These are phyloP conservation scores for Astropecten irregularis DNA, from an alignment of 53 echinoderm and acorn worm species.

Conservation along the genomic window DNA sequence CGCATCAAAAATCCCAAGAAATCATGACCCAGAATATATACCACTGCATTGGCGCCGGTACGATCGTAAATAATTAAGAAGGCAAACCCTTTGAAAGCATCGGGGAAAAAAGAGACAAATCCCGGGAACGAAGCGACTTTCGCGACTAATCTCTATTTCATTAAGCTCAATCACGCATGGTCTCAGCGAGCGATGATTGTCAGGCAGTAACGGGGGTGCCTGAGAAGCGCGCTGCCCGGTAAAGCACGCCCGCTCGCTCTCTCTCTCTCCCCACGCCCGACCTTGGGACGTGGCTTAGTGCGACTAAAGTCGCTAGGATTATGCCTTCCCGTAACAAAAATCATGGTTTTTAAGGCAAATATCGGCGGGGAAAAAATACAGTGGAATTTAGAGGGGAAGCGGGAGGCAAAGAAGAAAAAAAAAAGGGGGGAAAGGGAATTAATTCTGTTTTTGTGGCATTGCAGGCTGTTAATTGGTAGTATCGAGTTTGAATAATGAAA, in stretches of 20 bases:
- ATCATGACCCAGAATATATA: background rate
- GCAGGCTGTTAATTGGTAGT: conserved; percentile 31
- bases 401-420: conserved; percentile 17
- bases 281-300: conserved; percentile 45
- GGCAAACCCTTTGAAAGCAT: conserved; percentile 45
- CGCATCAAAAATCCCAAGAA: conserved; percentile 1
- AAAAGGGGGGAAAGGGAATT: conserved; percentile 25
- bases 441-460: conserved; percentile 32
- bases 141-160: conserved; percentile 32
- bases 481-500: conserved; percentile 8
- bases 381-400: background rate
- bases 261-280: conserved; percentile 21
- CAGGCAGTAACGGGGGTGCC: background rate
- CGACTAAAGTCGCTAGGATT: conserved; percentile 46
- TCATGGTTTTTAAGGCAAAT: conserved; percentile 43
- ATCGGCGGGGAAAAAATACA: background rate
- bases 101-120: conserved; percentile 21
- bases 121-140: conserved; percentile 16
- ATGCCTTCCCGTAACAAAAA: conserved; percentile 25
- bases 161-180: conserved; percentile 53
- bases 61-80: conserved; percentile 50
- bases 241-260: conserved; percentile 42
- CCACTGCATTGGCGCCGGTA: conserved; percentile 21
- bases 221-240: conserved; percentile 16
- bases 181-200: conserved; percentile 45